Conservation (phyloP, 2,888 invertebrate genomes). For the Gymnoscelis rufifasciata region DNA sequence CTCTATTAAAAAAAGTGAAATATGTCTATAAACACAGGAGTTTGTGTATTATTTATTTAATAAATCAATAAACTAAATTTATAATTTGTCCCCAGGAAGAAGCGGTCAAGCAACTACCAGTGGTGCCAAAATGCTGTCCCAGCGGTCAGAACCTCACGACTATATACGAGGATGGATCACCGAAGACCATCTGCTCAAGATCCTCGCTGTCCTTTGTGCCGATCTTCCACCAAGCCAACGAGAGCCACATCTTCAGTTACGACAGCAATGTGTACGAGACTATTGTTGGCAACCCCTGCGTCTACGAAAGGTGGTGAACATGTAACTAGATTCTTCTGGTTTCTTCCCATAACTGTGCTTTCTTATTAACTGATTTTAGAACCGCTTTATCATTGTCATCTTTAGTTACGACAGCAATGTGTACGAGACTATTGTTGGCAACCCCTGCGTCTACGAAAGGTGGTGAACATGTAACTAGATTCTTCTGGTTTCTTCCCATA, state of each 20-base stretch:
- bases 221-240: conserved; percentile 72
- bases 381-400: conserved; percentile 32
- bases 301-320: conserved; percentile 67
- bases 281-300: conserved; percentile 78
- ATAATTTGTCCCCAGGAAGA: conserved; percentile 35
- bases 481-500: conserved; percentile 18
- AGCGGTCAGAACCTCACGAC: conserved; percentile 68
- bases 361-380: not conserved
- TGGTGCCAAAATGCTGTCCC: conserved; percentile 76
- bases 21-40: no score
- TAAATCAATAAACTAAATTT: not conserved
- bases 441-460: conserved; percentile 78
- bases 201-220: conserved; percentile 71
- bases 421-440: conserved; percentile 78
- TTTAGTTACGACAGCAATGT: conserved; percentile 63
- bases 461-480: conserved; percentile 39
- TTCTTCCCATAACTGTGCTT: conserved; percentile 5
- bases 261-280: conserved; percentile 73
- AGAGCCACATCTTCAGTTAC: conserved; percentile 66
- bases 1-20: no score
- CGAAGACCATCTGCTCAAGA: conserved; percentile 52
- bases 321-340: conserved; percentile 27
- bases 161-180: conserved; percentile 45
- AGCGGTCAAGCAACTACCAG: conserved; percentile 59
- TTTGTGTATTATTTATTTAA: no score